phyloP scores from a whole-genome alignment of 2,888 invertebrate genomes.

The Ornithoptera alexandrae region DNA sequence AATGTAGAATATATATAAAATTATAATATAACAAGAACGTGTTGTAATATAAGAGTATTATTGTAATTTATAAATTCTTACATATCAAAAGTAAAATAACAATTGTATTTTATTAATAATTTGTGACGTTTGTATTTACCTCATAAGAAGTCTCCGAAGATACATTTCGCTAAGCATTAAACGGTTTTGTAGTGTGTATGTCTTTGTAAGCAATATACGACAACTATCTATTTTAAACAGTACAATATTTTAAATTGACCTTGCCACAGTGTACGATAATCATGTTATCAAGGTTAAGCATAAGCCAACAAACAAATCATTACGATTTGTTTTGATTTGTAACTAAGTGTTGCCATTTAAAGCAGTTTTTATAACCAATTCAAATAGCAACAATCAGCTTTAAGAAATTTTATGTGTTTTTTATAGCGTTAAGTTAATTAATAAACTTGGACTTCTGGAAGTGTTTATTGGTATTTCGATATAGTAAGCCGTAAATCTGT shows the following conservation, averaged over 20 bases:
- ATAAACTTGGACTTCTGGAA: no score
- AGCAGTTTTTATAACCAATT: no score
- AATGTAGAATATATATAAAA: no score
- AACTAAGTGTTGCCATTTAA: not conserved
- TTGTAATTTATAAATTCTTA: no score
- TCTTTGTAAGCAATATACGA: slow-evolving; percentile 1
- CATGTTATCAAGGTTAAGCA: slow-evolving; percentile 8
- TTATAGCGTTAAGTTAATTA: no score
- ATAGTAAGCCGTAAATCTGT: no score
- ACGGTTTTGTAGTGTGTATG: not conserved
- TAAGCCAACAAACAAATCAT: not conserved
- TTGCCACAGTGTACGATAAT: slow-evolving; percentile 17
- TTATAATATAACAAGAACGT: no score
- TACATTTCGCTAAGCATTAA: slow-evolving; percentile 10
- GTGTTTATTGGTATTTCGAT: no score
- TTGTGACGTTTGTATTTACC: slow-evolving; percentile 8
- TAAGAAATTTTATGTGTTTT: no score
- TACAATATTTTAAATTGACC: slow-evolving; percentile 23
- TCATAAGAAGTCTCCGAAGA: slow-evolving; percentile 17
- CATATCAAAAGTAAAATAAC: no score
- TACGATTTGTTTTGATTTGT: not conserved
- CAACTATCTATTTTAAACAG: slow-evolving; percentile 6
- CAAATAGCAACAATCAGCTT: no score
- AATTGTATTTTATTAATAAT: not conserved
- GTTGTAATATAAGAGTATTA: no score